Evolutionary conservation across 1,140 invertebrate genomes (phyloP), one percentile per base, ranked within the genome.

Genomic region (Magallana ariakensis): DNA sequence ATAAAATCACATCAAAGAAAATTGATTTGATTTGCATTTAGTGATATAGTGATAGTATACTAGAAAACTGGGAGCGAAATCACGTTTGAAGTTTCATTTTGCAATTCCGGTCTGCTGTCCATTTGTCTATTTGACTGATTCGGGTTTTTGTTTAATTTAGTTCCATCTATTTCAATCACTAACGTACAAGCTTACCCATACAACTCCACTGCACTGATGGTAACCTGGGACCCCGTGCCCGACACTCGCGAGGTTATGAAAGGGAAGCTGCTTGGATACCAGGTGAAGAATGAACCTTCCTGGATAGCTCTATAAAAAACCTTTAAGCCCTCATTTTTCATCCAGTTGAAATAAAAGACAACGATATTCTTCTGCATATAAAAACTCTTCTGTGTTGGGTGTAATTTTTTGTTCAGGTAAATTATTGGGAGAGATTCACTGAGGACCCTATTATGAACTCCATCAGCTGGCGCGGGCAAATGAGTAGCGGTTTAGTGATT

Each of bases 181-280:
- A 96, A 97, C 91, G 97, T 98, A 0, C 95, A 95, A 53, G 97
- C 97, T 0, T 90, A 95, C 9, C 96, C 97, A 1, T 97, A 96
- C 93, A 99, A 99, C 94, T 97, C 97, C 0, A 99, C 98, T 0
- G 96, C 98, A 46, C 95, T 99, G 54, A 98, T 98, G 92, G 97
- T 99, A 0, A 97, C 96, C 8, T 99, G 98, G 98, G 94, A 95
- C n/a, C 97, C 98, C 0, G 97, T 99, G 66, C 96, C 97, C 70
- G 96, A 98, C 92, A 97, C 96, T 0, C 95, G 98, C 22, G 97
- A 98, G 87, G 96, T 96, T 89, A 96, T 99, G 66, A 96, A 97
- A 85, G 98, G 98, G 81, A 97, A 97, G 94, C 95, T 99, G 1
- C 97, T 98, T 88, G 98, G 98, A 0, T 97, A 99, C 93, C 96